phyloP scores from a whole-genome alignment of 2,797 vertebrate genomes.

The Synaphobranchus kaupii region DNA sequence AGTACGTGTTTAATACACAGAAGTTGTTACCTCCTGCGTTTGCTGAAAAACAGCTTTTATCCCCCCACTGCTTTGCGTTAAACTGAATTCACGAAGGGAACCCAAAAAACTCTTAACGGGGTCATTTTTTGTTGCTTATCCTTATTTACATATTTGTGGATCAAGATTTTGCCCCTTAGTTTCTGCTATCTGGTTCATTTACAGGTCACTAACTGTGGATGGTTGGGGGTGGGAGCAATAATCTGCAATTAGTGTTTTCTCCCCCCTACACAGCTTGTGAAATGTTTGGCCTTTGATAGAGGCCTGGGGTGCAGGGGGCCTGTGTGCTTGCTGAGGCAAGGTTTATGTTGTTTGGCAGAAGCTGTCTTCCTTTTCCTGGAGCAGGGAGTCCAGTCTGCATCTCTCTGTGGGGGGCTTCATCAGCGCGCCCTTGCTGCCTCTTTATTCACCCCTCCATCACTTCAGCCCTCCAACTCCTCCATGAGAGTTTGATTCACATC shows the following conservation, averaged over 20 bases:
- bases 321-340: slow-evolving; percentile 21
- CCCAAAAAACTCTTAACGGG: slow-evolving; percentile 7
- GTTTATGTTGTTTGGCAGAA: slow-evolving; percentile 40
- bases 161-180: slow-evolving; percentile 19
- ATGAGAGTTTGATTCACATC: background rate
- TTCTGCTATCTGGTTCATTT: slow-evolving; percentile 32
- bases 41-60: slow-evolving; percentile 2
- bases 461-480: background rate
- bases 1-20: slow-evolving; percentile 29
- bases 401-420: slow-evolving; percentile 17
- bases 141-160: slow-evolving; percentile 36
- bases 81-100: slow-evolving; percentile 17
- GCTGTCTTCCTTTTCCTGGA: slow-evolving; percentile 32
- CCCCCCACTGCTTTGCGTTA: slow-evolving; percentile 17
- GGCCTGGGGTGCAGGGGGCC: slow-evolving; percentile 16
- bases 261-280: slow-evolving; percentile 15
- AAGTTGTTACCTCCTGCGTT: slow-evolving; percentile 24
- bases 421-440: slow-evolving; percentile 15
- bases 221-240: slow-evolving; percentile 9
- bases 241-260: slow-evolving; percentile 13
- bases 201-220: slow-evolving; percentile 28
- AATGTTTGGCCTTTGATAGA: slow-evolving; percentile 31
- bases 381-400: slow-evolving; percentile 33
- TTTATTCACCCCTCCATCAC: slow-evolving; percentile 3
- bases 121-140: slow-evolving; percentile 33